Conservation (phyloP, 1,140 invertebrate genomes). For the silkworm (Bombyx mori) region DNA sequence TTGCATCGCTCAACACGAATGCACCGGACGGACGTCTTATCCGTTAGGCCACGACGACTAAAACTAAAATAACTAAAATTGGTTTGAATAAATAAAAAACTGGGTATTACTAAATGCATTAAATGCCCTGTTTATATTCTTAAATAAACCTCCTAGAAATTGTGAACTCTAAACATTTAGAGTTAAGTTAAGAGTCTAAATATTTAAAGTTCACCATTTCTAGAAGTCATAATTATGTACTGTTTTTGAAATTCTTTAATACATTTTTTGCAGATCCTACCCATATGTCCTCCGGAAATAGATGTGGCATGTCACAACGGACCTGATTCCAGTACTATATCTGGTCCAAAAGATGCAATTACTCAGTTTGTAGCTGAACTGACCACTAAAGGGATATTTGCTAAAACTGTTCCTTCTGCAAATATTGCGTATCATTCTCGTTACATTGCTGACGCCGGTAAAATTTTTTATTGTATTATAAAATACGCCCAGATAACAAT, state of each 20-base stretch:
- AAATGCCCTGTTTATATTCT: background rate
- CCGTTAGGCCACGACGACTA: too few relatives aligned
- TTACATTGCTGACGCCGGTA: slow-evolving; percentile 74
- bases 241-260: background rate
- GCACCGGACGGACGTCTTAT: too few relatives aligned
- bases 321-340: slow-evolving; percentile 81
- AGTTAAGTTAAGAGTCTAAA: background rate
- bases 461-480: background rate
- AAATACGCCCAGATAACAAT: background rate
- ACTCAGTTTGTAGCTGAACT: slow-evolving; percentile 74
- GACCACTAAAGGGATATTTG: slow-evolving; percentile 80
- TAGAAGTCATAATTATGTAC: slow-evolving; percentile 59
- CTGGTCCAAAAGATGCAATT: slow-evolving; percentile 78
- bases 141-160: background rate
- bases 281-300: slow-evolving; percentile 71
- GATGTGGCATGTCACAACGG: slow-evolving; percentile 87
- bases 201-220: background rate
- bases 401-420: slow-evolving; percentile 78
- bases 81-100: background rate
- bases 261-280: background rate
- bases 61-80: background rate
- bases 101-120: background rate
- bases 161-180: background rate
- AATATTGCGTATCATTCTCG: slow-evolving; percentile 84
- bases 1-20: too few relatives aligned